Base-by-base conservation (phyloP, 1,140 invertebrate genomes). In the Bombus impatiens region DNA sequence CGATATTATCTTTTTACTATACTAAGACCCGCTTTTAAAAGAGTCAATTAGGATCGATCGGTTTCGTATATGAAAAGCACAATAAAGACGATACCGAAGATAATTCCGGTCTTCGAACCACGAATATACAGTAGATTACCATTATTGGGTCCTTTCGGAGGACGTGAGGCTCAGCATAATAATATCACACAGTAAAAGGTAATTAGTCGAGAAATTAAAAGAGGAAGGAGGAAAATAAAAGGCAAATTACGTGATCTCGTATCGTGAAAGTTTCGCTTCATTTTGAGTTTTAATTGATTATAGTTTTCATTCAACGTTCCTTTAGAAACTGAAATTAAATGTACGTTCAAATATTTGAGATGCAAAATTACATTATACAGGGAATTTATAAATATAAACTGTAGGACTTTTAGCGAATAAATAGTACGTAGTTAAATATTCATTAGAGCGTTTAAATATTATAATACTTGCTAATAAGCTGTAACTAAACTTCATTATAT, bases 201-300 rank as follows among this genome's bases (percentile, higher is more conserved):
- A 74, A 75, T 75, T 75, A 75, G n/a, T 25, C n/a, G 28, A 44
- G 72, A 74, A 12, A 47, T 32, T 47, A 22, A 74, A 72, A 32
- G 42, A 22, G 15, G 9, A 3, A 22, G 42, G 5, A 47, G 8
- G 28, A 22, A 42, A 72, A 42, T n/a, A 42, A 42, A 62, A 22
- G 47, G 6, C 18, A 22, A 53, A 53, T 8, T 53, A 62, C 28
- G 12, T n/a, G 22, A 62, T 62, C 28, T n/a, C 3, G 4, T 10
- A n/a, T 62, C 3, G 12, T 65, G 13, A 32, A 32, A 32, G 57
- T 10, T 15, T 12, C n/a, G 13, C n/a, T 65, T 65, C 62, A 12
- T 65, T 65, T 65, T n/a, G 13, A n/a, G 47, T 53, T 53, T 22
- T 53, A 53, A 53, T 53, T 18, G 47, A 53, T 53, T 53, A 53